A percentile compares a stretch with the other conserved stretches of the same genome.
These are phyloP conservation scores for Echinops telfairi DNA, from an alignment of 2,113 vertebrate genomes.

Conservation along the genomic window DNA sequence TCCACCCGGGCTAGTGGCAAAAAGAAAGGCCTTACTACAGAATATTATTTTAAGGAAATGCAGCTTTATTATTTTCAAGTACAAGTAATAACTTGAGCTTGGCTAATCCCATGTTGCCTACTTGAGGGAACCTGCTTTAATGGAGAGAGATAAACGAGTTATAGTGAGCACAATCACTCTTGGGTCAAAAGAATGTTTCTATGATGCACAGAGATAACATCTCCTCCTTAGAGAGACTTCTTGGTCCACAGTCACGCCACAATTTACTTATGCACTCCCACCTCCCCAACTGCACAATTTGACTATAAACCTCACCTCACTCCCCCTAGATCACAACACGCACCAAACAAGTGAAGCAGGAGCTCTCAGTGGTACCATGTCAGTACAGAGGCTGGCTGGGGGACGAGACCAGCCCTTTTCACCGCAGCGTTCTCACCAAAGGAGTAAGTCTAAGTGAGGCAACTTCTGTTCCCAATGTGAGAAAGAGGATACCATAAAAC, in stretches of 20 bases:
- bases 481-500: neutral
- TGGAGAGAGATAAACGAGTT: constrained; percentile 13
- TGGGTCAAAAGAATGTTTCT: constrained; percentile 42
- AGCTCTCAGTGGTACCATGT: neutral
- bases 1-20: neutral
- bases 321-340: constrained; percentile 11
- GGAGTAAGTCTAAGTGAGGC: neutral
- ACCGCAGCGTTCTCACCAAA: constrained; percentile 27
- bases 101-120: constrained; percentile 59
- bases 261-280: neutral
- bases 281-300: neutral
- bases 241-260: constrained; percentile 2
- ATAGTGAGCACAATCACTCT: constrained; percentile 54
- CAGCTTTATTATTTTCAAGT: constrained; percentile 75
- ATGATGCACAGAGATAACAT: constrained; percentile 40
- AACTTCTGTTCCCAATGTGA: neutral
- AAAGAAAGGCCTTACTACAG: constrained; percentile 42
- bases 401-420: neutral
- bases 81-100: constrained; percentile 67
- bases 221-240: neutral
- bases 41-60: constrained; percentile 70
- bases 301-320: neutral
- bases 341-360: neutral
- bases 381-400: neutral
- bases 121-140: constrained; percentile 52